Base-by-base conservation (phyloP, 2,113 vertebrate genomes). In the Pygoscelis adeliae region DNA sequence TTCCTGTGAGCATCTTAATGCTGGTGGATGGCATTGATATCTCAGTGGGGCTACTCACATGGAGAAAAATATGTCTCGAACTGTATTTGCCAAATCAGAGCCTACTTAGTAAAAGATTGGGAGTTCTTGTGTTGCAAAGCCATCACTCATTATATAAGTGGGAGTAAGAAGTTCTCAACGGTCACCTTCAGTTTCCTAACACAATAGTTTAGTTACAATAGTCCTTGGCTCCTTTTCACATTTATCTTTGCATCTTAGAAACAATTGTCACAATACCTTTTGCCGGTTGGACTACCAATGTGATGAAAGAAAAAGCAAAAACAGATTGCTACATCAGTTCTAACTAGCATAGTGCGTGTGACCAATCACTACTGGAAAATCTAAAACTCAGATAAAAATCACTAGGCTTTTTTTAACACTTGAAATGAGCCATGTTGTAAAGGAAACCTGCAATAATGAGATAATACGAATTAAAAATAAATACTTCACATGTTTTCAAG, bases 401-500 rank as follows among this genome's bases (percentile, higher is more conserved):
- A 94, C 90, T 91, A 93, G 89, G 93, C 82, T 92, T 98, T 98
- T 97, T 95, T 86, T 93, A 97, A 93, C 14, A 18, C 97, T 97
- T 96, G 96, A 97, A 98, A 97, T 97, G 94, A 98, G 92, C 92
- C 74, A 55, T 90, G 96, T 96, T 98, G 97, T 97, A 98, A 98
- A 98, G 98, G 98, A 98, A 98, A 98, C 96, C 97, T 98, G 98
- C 92, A 98, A 97, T 97, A 97, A 96, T 95, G 96, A 98, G 98
- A 98, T 98, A 98, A 97, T 97, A 97, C 27, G 84, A 98, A 98
- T 97, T 96, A 95, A 98, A 98, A 98, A 98, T 98, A 98, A 98
- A 98, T 97, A 98, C 94, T 97, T 98, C 96, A 89, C 90, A 77
- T 80, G 97, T 98, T 98, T 98, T 98, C 96, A 98, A 98, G 95